Percentiles rank a stretch among this genome's conserved stretches.
phyloP scores from a whole-genome alignment of 2,888 invertebrate species.

The Cheilosia variabilis region DNA sequence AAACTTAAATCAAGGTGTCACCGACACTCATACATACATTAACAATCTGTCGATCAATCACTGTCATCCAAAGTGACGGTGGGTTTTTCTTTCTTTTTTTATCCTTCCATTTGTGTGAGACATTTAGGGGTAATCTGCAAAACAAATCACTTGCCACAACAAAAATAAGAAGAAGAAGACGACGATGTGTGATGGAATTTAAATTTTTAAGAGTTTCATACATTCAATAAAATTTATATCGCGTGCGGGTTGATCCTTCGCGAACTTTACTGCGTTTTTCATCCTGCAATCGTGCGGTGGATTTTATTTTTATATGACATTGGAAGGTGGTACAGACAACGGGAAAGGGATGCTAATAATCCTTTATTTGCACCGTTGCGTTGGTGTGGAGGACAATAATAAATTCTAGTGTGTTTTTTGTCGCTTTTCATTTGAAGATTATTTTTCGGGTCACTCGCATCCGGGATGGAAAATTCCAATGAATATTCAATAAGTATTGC shows the following conservation, averaged over 20 bases:
- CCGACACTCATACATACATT: constrained; percentile 19
- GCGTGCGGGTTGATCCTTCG: constrained; percentile 6
- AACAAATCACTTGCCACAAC: not conserved
- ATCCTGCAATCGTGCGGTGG: not conserved
- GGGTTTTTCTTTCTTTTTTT: constrained; percentile 5
- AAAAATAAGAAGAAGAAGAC: not conserved
- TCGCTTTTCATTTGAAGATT: constrained; percentile 18
- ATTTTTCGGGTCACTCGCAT: constrained; percentile 44
- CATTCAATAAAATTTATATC: constrained; percentile 1
- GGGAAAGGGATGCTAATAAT: not conserved
- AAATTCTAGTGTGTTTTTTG: not conserved
- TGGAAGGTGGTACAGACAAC: too few species aligned
- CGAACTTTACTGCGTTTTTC: constrained; percentile 8
- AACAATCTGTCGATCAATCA: constrained; percentile 62
- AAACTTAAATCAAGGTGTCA: constrained; percentile 56
- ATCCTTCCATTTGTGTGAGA: not conserved
- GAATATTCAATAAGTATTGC: constrained; percentile 63
- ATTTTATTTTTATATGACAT: not conserved
- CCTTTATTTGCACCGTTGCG: not conserved
- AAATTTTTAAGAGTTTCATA: constrained; percentile 22
- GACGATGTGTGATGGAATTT: constrained; percentile 24
- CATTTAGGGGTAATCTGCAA: constrained; percentile 13
- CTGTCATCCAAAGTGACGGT: constrained; percentile 1
- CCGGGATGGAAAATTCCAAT: constrained; percentile 53
- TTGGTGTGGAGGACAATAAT: not conserved